Percentiles rank a stretch among this genome's conserved stretches.
Evolutionary conservation across 2,113 vertebrate genomes (phyloP).

Genomic region (Odontesthes bonariensis): DNA sequence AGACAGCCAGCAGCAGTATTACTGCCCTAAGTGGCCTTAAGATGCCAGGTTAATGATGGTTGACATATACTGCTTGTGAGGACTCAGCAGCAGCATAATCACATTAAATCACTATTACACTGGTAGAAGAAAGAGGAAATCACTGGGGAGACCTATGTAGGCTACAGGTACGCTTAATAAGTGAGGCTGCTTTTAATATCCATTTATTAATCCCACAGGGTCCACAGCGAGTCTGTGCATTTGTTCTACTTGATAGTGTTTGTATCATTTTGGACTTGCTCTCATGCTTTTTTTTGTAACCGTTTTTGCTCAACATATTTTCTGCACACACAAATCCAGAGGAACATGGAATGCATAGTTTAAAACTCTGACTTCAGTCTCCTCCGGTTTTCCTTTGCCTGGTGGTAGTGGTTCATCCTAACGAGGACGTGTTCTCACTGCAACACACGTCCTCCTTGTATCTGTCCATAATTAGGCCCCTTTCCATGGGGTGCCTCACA

Average conservation of each 20-base stretch:
- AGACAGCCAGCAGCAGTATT: slow-evolving; percentile 32
- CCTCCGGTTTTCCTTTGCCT: background rate
- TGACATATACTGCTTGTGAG: slow-evolving; percentile 48
- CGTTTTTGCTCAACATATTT: background rate
- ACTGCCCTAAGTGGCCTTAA: slow-evolving; percentile 46
- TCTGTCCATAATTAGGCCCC: slow-evolving; percentile 60
- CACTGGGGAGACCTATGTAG: background rate
- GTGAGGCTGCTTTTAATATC: background rate
- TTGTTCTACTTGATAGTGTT: slow-evolving; percentile 14
- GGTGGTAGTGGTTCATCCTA: slow-evolving; percentile 24
- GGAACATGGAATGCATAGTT: background rate
- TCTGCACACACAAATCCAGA: background rate
- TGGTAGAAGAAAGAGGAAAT: slow-evolving; percentile 3
- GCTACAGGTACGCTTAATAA: slow-evolving; percentile 13
- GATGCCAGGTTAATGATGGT: slow-evolving; percentile 46
- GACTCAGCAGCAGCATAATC: slow-evolving; percentile 24
- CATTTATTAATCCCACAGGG: slow-evolving; percentile 23
- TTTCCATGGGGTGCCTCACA: background rate
- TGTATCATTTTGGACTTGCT: background rate
- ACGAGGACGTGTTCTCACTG: background rate
- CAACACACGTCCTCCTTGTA: slow-evolving; percentile 7
- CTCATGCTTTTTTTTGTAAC: background rate
- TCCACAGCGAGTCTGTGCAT: background rate
- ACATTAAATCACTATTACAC: slow-evolving; percentile 21
- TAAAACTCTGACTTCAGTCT: background rate